A percentile compares a stretch with the other conserved stretches of the same genome.
Evolutionary conservation across 1,140 invertebrate genomes (phyloP).

Genomic region (Scaptomyza hsui): DNA sequence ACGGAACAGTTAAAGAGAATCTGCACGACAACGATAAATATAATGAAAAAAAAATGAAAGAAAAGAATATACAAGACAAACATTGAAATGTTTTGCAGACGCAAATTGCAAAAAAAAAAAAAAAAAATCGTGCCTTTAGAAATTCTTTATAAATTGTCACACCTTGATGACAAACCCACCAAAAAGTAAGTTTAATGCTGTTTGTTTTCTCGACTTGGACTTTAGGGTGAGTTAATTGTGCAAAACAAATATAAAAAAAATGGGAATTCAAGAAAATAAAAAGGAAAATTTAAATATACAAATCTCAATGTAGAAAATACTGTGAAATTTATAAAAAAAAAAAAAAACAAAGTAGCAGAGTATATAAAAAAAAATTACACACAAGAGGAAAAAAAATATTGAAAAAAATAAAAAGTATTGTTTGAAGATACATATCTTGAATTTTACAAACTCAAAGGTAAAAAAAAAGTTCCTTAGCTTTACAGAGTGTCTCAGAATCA

Average conservation of each 20-base stretch:
- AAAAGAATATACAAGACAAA: not conserved
- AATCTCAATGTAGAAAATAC: no score
- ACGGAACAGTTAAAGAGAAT: constrained; percentile 33
- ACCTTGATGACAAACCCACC: not conserved
- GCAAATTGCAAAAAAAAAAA: not conserved
- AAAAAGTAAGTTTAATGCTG: not conserved
- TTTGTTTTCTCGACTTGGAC: no score
- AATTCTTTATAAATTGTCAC: constrained; percentile 2
- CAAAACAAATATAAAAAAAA: not conserved
- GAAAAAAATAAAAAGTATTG: no score
- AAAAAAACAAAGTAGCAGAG: no score
- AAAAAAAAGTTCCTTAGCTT: not conserved
- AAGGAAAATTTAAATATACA: no score
- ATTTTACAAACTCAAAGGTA: no score
- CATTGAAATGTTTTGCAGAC: constrained; percentile 8
- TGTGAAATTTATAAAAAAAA: no score
- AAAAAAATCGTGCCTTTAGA: not conserved
- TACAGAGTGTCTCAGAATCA: not conserved
- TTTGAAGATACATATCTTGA: no score
- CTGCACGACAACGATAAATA: constrained; percentile 13
- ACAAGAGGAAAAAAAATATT: no score
- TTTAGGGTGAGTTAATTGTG: not conserved
- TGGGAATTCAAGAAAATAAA: no score
- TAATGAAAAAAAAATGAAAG: not conserved
- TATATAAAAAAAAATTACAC: no score